phyloP scores from a whole-genome alignment of 2,888 invertebrate species.

The Mechanitis messenoides region DNA sequence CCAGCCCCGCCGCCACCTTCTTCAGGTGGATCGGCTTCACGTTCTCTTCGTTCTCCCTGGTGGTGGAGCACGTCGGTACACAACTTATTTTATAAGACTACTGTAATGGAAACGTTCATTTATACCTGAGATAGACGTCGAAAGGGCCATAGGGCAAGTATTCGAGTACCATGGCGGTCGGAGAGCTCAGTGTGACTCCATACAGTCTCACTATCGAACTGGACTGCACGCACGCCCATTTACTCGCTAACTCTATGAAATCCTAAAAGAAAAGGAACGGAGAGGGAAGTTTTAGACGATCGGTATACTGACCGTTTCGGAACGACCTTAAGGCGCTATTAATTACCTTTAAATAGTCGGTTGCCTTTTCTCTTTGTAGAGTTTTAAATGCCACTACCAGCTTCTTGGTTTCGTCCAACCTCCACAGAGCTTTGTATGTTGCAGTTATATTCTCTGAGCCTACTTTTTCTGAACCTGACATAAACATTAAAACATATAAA shows the following conservation, averaged over 20 bases:
- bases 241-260: constrained; percentile 85
- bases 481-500: constrained; percentile 15
- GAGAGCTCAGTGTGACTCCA: constrained; percentile 85
- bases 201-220: constrained; percentile 85
- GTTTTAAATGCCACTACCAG: constrained; percentile 88
- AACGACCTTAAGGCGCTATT: background rate
- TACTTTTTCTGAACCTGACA: constrained; percentile 76
- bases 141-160: constrained; percentile 86
- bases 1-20: constrained; percentile 87
- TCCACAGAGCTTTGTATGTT: constrained; percentile 86
- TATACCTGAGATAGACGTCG: constrained; percentile 80
- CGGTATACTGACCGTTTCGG: too few species aligned
- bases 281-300: too few species aligned
- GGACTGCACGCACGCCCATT: constrained; percentile 87
- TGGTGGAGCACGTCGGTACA: background rate
- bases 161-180: constrained; percentile 89
- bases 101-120: background rate
- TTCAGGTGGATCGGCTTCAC: constrained; percentile 84
- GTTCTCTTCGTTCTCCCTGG: constrained; percentile 57
- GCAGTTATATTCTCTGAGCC: constrained; percentile 80
- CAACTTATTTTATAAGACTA: background rate
- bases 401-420: constrained; percentile 84
- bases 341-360: constrained; percentile 78
- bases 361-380: constrained; percentile 80
- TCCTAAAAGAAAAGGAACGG: constrained; percentile 70